Percentiles rank a stretch among this genome's conserved stretches.
Evolutionary conservation across 2,113 vertebrate genomes (phyloP).

Genomic region (Drymodes brunneopygia): DNA sequence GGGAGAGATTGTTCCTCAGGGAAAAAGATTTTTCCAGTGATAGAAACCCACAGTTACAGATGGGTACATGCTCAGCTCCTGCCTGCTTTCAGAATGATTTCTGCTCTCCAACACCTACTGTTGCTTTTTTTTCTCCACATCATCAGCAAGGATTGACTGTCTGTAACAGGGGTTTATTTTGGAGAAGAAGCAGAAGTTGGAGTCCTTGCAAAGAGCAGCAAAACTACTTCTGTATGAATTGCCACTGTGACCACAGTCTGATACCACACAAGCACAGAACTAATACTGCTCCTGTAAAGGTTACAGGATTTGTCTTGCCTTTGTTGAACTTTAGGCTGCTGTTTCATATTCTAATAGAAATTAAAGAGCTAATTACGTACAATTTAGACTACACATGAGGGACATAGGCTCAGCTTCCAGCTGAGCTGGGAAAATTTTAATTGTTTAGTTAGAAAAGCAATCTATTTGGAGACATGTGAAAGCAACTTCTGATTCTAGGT

Average conservation of each 20-base stretch:
- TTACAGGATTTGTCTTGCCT: background rate
- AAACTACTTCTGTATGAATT: background rate
- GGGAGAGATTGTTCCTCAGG: background rate
- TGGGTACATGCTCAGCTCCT: background rate
- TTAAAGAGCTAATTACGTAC: constrained; percentile 33
- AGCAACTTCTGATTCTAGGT: constrained; percentile 24
- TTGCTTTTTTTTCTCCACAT: background rate
- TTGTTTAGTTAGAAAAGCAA: constrained; percentile 42
- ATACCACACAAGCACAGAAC: background rate
- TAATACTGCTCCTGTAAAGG: background rate
- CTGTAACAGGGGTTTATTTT: background rate
- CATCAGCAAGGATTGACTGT: background rate
- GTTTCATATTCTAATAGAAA: constrained; percentile 5
- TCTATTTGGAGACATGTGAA: constrained; percentile 1
- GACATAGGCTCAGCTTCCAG: background rate
- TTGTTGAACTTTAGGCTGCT: background rate
- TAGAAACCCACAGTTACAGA: background rate
- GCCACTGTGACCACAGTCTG: background rate
- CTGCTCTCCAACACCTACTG: background rate
- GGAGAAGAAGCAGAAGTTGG: background rate
- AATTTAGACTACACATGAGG: background rate
- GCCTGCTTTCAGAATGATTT: background rate
- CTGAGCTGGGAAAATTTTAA: constrained; percentile 33
- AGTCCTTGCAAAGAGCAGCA: background rate
- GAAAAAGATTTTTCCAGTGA: background rate